These are phyloP conservation scores for Clepsis dumicolana DNA, from an alignment of 2,888 invertebrate genomes.

Conservation along the genomic window DNA sequence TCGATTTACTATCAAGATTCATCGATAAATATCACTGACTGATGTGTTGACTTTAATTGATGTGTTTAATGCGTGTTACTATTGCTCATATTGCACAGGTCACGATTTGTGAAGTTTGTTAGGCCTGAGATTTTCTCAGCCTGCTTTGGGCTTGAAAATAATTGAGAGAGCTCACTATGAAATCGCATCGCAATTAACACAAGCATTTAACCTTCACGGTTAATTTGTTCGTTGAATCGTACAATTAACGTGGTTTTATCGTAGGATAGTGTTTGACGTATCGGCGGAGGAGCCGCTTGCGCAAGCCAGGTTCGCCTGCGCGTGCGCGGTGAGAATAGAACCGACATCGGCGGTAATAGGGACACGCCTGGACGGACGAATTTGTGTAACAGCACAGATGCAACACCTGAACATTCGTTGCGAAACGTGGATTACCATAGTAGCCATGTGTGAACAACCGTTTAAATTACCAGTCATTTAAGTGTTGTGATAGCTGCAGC, in stretches of 20 bases:
- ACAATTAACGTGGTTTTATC: slow-evolving; percentile 68
- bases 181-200: slow-evolving; percentile 58
- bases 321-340: slow-evolving; percentile 44
- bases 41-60: slow-evolving; percentile 36
- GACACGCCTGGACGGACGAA: slow-evolving; percentile 54
- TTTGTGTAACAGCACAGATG: slow-evolving; percentile 49
- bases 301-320: slow-evolving; percentile 56
- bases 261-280: slow-evolving; percentile 55
- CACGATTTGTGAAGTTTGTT: slow-evolving; percentile 16
- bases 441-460: slow-evolving; percentile 40
- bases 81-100: slow-evolving; percentile 32
- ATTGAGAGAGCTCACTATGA: slow-evolving; percentile 49
- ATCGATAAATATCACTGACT: slow-evolving; percentile 33
- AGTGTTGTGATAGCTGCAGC: slow-evolving; percentile 29
- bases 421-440: slow-evolving; percentile 46
- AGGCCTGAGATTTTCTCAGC: slow-evolving; percentile 30
- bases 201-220: slow-evolving; percentile 67
- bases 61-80: slow-evolving; percentile 31
- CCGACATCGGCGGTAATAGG: slow-evolving; percentile 50
- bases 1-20: slow-evolving; percentile 55
- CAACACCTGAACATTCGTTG: slow-evolving; percentile 56
- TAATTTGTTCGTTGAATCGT: slow-evolving; percentile 72
- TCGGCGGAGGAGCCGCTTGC: slow-evolving; percentile 57
- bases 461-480: slow-evolving; percentile 37
- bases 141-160: slow-evolving; percentile 25